Evolutionary conservation across 2,113 vertebrate species (phyloP).

Genomic region (Polyodon spathula): DNA sequence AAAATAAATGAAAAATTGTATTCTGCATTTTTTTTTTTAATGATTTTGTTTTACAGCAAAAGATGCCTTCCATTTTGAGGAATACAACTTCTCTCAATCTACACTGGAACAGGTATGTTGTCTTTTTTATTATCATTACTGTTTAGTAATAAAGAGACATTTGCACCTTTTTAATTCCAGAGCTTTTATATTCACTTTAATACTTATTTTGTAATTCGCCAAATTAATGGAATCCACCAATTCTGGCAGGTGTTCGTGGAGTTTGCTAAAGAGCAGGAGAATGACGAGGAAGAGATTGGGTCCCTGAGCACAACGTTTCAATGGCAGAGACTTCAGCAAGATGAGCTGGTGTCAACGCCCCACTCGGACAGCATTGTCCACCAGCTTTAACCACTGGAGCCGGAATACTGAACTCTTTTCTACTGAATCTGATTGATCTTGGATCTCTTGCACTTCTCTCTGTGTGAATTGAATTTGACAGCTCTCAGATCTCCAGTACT

Average conservation of each 20-base stretch:
- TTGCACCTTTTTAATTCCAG: background rate
- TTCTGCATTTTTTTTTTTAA: background rate
- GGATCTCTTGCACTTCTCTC: background rate
- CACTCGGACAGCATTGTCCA: conserved; percentile 54
- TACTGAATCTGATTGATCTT: too few species aligned
- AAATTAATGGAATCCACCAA: background rate
- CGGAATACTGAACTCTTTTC: too few species aligned
- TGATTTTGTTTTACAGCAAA: conserved; percentile 60
- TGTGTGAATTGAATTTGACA: conserved; percentile 1
- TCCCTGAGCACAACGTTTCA: conserved; percentile 59
- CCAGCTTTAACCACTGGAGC: conserved; percentile 43
- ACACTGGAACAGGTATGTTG: conserved; percentile 82
- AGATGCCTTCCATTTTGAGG: conserved; percentile 80
- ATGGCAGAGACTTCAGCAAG: conserved; percentile 53
- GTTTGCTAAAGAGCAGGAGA: conserved; percentile 64
- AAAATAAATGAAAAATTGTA: too few species aligned
- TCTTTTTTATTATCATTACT: background rate
- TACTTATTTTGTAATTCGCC: too few species aligned
- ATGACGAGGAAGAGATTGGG: conserved; percentile 51
- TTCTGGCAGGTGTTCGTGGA: conserved; percentile 56
- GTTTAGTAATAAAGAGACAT: background rate
- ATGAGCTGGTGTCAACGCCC: conserved; percentile 28
- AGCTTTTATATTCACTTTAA: too few species aligned
- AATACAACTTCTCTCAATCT: conserved; percentile 94
- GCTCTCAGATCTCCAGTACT: background rate